These are phyloP conservation scores for Chrysolophus pictus DNA, from an alignment of 2,797 vertebrate species.

Conservation along the genomic window DNA sequence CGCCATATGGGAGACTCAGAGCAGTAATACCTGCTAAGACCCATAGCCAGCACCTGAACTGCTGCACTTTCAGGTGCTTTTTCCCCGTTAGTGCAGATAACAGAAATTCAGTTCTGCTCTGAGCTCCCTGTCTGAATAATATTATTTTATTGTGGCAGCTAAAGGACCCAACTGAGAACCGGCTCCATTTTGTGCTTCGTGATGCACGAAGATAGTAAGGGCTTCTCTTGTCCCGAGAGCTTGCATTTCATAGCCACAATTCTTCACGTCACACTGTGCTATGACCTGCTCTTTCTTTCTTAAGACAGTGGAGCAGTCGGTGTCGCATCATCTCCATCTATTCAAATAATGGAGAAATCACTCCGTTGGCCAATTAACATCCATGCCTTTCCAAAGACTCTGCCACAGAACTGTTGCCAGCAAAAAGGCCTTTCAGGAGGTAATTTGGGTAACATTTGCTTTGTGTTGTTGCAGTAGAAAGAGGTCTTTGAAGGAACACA, in stretches of 20 bases:
- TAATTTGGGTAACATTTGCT: background rate
- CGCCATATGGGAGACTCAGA: background rate
- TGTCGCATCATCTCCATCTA: background rate
- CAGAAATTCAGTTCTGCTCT: background rate
- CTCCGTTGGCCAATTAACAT: background rate
- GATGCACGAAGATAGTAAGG: background rate
- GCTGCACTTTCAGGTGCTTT: background rate
- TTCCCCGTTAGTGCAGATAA: background rate
- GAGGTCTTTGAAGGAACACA: background rate
- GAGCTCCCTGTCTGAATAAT: background rate
- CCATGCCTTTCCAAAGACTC: background rate
- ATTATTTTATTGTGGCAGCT: background rate
- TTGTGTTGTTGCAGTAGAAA: background rate
- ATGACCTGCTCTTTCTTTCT: background rate
- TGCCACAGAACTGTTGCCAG: background rate
- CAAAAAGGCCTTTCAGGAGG: background rate
- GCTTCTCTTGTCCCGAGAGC: background rate
- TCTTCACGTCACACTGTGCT: background rate
- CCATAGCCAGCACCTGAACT: background rate
- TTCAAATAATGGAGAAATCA: background rate
- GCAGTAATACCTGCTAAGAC: background rate
- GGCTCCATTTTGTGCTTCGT: background rate
- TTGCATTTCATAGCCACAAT: background rate
- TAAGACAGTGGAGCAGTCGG: background rate
- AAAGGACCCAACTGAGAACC: background rate